Percentiles rank a stretch among this genome's conserved stretches.
Conservation (phyloP, 2,797 vertebrate species). For the Pangasius mekongensis region DNA sequence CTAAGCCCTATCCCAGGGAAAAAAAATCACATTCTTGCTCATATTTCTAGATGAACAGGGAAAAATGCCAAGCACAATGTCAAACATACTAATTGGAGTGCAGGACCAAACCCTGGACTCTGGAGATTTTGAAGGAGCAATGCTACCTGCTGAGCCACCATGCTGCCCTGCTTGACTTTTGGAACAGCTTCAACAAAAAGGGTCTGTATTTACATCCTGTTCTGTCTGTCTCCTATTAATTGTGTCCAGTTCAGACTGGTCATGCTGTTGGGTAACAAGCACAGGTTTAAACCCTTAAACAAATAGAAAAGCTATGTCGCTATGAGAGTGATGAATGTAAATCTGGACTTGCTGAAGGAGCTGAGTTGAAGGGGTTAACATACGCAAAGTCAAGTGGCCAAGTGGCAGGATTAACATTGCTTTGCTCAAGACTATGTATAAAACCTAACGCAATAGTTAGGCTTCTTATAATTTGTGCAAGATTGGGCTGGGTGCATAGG, state of each 20-base stretch:
- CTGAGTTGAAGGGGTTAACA: neutral
- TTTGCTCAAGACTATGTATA: neutral
- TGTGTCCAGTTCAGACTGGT: constrained; percentile 5
- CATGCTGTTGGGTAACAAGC: constrained; percentile 2
- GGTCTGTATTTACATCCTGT: constrained; percentile 1
- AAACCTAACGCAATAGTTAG: neutral
- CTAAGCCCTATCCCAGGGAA: neutral
- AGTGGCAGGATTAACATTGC: neutral
- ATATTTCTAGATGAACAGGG: neutral
- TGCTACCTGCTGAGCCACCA: neutral
- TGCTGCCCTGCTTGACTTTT: constrained; percentile 4
- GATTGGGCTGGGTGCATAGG: neutral
- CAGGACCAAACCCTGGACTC: neutral
- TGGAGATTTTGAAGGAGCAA: neutral
- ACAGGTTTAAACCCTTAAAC: neutral
- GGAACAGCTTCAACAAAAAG: neutral
- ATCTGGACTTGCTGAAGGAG: neutral
- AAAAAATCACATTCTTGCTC: neutral
- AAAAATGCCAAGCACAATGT: neutral
- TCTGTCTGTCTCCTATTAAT: constrained; percentile 10
- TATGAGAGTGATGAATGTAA: neutral
- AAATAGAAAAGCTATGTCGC: neutral
- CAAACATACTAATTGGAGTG: neutral
- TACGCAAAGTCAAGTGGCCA: neutral
- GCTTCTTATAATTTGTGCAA: constrained; percentile 4